Evolutionary conservation across 2,113 vertebrate genomes (phyloP), one percentile per base, ranked within the genome.

Genomic region (Acrocephalus arundinaceus): DNA sequence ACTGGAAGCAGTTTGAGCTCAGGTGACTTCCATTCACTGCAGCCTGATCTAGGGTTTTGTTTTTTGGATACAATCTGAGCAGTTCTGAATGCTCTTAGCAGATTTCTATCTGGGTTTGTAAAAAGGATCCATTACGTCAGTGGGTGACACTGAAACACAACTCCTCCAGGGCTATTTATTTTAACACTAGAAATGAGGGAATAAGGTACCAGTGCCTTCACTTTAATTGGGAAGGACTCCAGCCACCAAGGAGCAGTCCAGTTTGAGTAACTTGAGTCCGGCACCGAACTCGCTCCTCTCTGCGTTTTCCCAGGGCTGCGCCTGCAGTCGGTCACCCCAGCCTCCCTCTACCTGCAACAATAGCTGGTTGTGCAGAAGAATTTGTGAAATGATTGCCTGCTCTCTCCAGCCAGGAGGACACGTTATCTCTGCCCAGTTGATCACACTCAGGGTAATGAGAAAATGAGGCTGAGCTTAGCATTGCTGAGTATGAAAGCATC

Each of bases 391-490:
- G 97, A 96, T 96, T 91, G 95, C 96, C 96, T 95, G 97, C 96
- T 97, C 97, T 90, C 92, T 79, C 71, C 85, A 91, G 95, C 96
- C 94, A 87, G 94, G 95, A 78, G 95, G 94, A 91, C 92, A 77
- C 91, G 97, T 98, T 98, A 97, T 97, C 97, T 98, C 96, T 97
- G 95, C 97, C 97, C 95, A 96, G 97, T 97, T 97, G 96, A 97
- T 98, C 97, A 96, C 68, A 92, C 96, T 96, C 51, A 37, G 93
- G 72, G 97, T 97, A 97, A 98, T 97, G 97, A 98, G 97, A 97
- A 97, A 97, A 98, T 96, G 97, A 98, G 97, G 97, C 97, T 94
- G 97, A 97, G 97, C 95, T 97, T 97, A 95, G 97, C 97, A 97
- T 97, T 97, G 96, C 96, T 76, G 94, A 90, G 91, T 97, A 97